These are phyloP conservation scores for Chloroclysta siterata DNA, from an alignment of 2,888 invertebrate species.

Conservation along the genomic window DNA sequence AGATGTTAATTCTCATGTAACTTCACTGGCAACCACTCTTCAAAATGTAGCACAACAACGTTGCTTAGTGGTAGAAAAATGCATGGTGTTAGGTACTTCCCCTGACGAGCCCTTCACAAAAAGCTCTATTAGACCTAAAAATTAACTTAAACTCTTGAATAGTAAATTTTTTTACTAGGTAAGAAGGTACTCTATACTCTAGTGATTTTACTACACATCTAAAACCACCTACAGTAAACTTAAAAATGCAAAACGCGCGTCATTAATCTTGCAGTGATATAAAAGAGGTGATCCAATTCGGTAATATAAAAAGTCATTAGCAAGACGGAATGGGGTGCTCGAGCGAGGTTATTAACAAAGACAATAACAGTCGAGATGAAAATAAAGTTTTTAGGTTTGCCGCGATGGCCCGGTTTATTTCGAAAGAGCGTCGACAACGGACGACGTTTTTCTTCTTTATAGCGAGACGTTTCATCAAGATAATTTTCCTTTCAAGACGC, in stretches of 20 bases:
- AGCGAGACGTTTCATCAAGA: constrained; percentile 75
- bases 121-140: no score
- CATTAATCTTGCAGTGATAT: constrained; percentile 14
- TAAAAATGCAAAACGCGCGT: constrained; percentile 21
- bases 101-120: no score
- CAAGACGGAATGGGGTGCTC: constrained; percentile 45
- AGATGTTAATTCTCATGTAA: no score
- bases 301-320: constrained; percentile 43
- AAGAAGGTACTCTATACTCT: no score
- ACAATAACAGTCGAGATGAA: constrained; percentile 64
- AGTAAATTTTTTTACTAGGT: no score
- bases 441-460: constrained; percentile 62
- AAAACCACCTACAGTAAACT: neutral
- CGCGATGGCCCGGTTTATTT: constrained; percentile 62
- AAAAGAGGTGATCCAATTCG: constrained; percentile 35
- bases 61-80: no score
- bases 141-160: no score
- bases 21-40: no score
- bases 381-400: constrained; percentile 66
- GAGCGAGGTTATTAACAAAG: constrained; percentile 63
- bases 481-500: constrained; percentile 71
- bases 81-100: no score
- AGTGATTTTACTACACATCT: neutral
- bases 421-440: constrained; percentile 51
- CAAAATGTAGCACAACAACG: no score